These are phyloP conservation scores for Yoshiicerus persimilis DNA, from an alignment of 1,140 invertebrate genomes.

Conservation along the genomic window DNA sequence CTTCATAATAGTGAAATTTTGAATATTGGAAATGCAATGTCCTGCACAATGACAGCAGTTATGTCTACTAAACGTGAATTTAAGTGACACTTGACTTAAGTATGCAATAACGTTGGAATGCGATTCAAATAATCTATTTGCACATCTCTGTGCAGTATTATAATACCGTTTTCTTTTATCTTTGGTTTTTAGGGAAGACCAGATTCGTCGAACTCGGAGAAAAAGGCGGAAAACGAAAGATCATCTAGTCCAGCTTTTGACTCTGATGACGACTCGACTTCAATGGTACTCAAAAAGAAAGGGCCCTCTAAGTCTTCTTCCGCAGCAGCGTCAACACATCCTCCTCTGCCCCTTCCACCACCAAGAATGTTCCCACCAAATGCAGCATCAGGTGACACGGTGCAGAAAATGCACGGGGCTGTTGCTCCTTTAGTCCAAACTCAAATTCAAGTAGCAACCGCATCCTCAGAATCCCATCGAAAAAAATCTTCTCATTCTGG, in stretches of 20 bases:
- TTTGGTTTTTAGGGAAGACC: slow-evolving; percentile 6
- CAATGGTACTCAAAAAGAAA: slow-evolving; percentile 51
- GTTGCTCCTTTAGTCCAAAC: slow-evolving; percentile 71
- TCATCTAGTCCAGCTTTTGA: slow-evolving; percentile 94
- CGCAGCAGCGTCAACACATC: background rate
- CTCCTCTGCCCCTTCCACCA: background rate
- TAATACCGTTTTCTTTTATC: background rate
- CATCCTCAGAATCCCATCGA: slow-evolving; percentile 24
- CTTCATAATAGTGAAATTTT: background rate
- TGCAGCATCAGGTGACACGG: slow-evolving; percentile 44
- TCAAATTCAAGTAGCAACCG: slow-evolving; percentile 58
- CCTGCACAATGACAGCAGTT: background rate
- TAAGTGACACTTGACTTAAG: background rate
- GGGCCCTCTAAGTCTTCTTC: background rate
- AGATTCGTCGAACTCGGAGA: slow-evolving; percentile 49
- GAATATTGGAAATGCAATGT: background rate
- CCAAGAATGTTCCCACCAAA: background rate
- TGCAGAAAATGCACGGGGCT: slow-evolving; percentile 54
- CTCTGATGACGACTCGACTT: slow-evolving; percentile 84
- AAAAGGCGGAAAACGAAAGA: slow-evolving; percentile 69
- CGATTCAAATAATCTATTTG: background rate
- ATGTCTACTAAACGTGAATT: background rate
- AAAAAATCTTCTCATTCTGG: background rate
- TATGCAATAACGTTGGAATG: background rate
- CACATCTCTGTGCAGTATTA: background rate